Conservation (phyloP, 1,140 invertebrate species). For the Lycorma delicatula region DNA sequence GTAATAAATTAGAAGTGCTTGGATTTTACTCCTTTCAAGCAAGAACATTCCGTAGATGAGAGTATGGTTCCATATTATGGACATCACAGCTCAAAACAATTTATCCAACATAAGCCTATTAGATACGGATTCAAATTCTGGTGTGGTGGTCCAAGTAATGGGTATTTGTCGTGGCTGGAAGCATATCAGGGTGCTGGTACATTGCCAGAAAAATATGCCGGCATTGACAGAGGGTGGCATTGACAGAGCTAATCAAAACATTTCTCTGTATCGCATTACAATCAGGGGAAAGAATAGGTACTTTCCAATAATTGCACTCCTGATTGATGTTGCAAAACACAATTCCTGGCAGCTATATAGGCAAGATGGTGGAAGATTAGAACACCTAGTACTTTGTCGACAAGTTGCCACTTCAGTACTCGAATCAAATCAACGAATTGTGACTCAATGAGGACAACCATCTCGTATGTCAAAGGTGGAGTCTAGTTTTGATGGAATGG, state of each 20-base stretch:
- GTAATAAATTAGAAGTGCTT: conserved; percentile 16
- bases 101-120: conserved; percentile 27
- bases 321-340: conserved; percentile 30
- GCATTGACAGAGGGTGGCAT: conserved; percentile 24
- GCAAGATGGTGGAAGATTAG: conserved; percentile 18
- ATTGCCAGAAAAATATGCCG: conserved; percentile 27
- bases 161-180: conserved; percentile 20
- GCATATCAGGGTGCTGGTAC: conserved; percentile 19
- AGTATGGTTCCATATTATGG: conserved; percentile 27
- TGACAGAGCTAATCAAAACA: conserved; percentile 36
- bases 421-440: conserved; percentile 3
- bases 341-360: conserved; percentile 33
- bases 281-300: conserved; percentile 37
- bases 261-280: conserved; percentile 31
- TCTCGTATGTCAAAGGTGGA: background rate
- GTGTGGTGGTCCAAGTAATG: conserved; percentile 8
- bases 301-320: conserved; percentile 32
- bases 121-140: conserved; percentile 19
- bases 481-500: conserved; percentile 10
- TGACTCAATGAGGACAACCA: background rate
- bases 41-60: conserved; percentile 29
- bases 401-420: conserved; percentile 23
- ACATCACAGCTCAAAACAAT: conserved; percentile 30
- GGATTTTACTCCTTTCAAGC: conserved; percentile 23
- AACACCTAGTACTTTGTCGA: conserved; percentile 25